phyloP scores from a whole-genome alignment of 2,797 vertebrate genomes.

The Synanceia verrucosa region DNA sequence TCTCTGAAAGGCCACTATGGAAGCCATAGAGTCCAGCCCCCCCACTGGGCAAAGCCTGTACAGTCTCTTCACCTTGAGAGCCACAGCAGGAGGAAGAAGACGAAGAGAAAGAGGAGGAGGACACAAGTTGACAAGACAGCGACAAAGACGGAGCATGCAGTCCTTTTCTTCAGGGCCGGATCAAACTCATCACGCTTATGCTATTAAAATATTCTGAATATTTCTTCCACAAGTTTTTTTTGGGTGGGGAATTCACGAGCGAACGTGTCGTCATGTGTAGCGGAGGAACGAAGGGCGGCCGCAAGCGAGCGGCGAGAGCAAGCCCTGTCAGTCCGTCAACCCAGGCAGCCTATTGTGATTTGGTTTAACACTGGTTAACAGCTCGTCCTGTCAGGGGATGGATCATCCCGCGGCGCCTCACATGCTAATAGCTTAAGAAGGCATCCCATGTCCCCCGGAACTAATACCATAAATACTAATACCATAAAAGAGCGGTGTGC shows the following conservation, averaged over 20 bases:
- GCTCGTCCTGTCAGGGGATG: slow-evolving; percentile 76
- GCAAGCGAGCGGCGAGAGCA: slow-evolving; percentile 35
- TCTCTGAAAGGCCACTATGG: slow-evolving; percentile 55
- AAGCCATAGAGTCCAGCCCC: slow-evolving; percentile 57
- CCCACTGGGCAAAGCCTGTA: slow-evolving; percentile 50
- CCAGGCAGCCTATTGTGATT: slow-evolving; percentile 74
- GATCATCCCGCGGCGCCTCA: slow-evolving; percentile 78
- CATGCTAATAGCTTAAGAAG: slow-evolving; percentile 86
- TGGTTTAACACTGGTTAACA: slow-evolving; percentile 77
- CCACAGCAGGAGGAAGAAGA: slow-evolving; percentile 23
- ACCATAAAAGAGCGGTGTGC: slow-evolving; percentile 76
- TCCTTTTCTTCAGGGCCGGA: neutral
- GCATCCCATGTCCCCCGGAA: slow-evolving; percentile 82
- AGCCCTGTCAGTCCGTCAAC: slow-evolving; percentile 74
- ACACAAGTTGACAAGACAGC: slow-evolving; percentile 21
- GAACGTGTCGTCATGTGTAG: slow-evolving; percentile 20
- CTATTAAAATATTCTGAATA: neutral
- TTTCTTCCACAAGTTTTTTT: slow-evolving; percentile 45
- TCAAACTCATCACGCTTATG: slow-evolving; percentile 13
- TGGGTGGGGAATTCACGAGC: slow-evolving; percentile 24
- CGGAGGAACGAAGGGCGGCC: slow-evolving; percentile 28
- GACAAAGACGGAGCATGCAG: neutral
- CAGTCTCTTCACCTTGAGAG: slow-evolving; percentile 55
- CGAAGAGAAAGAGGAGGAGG: neutral
- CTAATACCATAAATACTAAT: slow-evolving; percentile 86